Evolutionary conservation across 2,888 invertebrate genomes (phyloP).

Genomic region (Lasioglossum vierecki): DNA sequence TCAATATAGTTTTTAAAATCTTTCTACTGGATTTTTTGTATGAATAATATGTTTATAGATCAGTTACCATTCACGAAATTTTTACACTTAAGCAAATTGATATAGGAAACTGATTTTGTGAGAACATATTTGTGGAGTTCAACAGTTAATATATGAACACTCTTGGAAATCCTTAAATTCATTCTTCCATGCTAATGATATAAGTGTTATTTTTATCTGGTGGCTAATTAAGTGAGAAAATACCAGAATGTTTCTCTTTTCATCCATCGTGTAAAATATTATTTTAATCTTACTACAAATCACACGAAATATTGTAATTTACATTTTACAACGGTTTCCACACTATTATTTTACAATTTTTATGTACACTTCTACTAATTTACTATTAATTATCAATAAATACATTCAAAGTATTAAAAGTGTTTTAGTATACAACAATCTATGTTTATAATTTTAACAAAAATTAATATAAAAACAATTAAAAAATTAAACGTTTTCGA

Average conservation of each 20-base stretch:
- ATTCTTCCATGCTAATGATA: conserved; percentile 68
- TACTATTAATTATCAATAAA: conserved; percentile 76
- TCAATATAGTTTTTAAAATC: conserved; percentile 32
- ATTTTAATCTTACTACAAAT: conserved; percentile 64
- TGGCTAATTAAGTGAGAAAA: conserved; percentile 37
- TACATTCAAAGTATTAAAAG: conserved; percentile 68
- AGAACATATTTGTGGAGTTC: conserved; percentile 50
- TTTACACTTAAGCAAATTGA: conserved; percentile 66
- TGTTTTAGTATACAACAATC: conserved; percentile 34
- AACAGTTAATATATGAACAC: conserved; percentile 50
- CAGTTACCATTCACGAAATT: conserved; percentile 35
- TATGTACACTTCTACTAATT: conserved; percentile 75
- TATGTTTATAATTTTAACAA: conserved; percentile 21
- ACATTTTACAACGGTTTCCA: conserved; percentile 69
- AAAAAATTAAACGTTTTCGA: conserved; percentile 27
- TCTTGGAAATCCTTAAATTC: conserved; percentile 51
- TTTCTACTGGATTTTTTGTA: conserved; percentile 21
- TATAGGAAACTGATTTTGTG: conserved; percentile 57
- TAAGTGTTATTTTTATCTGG: conserved; percentile 61
- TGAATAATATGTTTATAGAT: conserved; percentile 26
- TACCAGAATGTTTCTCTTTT: conserved; percentile 57
- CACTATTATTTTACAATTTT: conserved; percentile 76
- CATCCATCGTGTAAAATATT: conserved; percentile 70
- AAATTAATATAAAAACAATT: conserved; percentile 34
- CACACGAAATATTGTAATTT: conserved; percentile 59